Evolutionary conservation across 2,113 vertebrate species (phyloP).

Genomic region (Colaptes auratus): DNA sequence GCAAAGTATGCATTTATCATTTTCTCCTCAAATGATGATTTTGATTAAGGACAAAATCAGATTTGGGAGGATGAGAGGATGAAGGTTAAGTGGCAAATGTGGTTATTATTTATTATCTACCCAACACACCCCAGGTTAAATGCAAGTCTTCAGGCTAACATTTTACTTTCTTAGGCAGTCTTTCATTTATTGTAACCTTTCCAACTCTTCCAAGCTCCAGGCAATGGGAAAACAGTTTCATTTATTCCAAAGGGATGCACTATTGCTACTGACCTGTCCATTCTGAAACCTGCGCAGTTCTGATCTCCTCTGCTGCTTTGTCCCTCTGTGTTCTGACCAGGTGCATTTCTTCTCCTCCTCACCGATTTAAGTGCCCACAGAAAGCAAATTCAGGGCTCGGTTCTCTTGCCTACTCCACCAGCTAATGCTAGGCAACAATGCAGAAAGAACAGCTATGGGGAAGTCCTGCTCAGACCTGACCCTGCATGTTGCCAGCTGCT

Average conservation of each 20-base stretch:
- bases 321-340: not conserved
- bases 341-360: not conserved
- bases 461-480: not conserved
- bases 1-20: not conserved
- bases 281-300: not conserved
- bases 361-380: not conserved
- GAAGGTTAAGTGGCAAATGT: not conserved
- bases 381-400: not conserved
- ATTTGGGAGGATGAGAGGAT: not conserved
- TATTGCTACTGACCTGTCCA: not conserved
- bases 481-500: rapidly evolving
- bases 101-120: not conserved
- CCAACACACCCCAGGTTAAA: not conserved
- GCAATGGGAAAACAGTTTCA: not conserved
- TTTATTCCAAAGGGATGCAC: not conserved
- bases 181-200: not conserved
- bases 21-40: not conserved
- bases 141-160: not conserved
- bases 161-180: not conserved
- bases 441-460: not conserved
- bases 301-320: not conserved
- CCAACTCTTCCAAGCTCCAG: not conserved
- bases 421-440: rapidly evolving
- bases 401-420: not conserved
- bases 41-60: not conserved